Conservation (phyloP, 2,797 vertebrate genomes). For the Xenops minutus region DNA sequence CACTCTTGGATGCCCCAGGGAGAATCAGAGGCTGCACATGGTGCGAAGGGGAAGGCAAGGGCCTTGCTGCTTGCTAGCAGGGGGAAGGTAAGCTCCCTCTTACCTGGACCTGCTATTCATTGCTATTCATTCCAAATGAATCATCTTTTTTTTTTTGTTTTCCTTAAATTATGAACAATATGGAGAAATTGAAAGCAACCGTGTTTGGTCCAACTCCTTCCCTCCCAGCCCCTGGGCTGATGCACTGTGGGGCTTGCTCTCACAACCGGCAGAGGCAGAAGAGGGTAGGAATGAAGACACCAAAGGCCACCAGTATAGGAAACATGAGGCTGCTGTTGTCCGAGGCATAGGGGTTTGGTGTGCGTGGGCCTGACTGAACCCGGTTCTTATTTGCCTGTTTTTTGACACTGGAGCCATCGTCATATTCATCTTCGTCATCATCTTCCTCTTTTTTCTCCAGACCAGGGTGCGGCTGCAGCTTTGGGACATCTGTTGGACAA, state of each 20-base stretch:
- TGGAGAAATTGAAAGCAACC: conserved; percentile 72
- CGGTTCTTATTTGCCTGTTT: conserved; percentile 86
- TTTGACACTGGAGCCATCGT: conserved; percentile 86
- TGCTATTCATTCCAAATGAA: conserved; percentile 62
- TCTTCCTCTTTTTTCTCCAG: conserved; percentile 93
- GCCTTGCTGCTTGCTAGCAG: conserved; percentile 56
- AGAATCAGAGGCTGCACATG: conserved; percentile 45
- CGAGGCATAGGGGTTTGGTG: conserved; percentile 95
- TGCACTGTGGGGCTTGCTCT: conserved; percentile 68
- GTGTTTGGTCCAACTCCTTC: conserved; percentile 62
- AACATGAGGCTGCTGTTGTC: conserved; percentile 99
- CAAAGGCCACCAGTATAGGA: conserved; percentile 96
- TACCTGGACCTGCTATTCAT: conserved; percentile 56
- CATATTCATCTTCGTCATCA: conserved; percentile 86
- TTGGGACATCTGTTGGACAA: conserved; percentile 88
- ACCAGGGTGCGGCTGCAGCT: conserved; percentile 95
- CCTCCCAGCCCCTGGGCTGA: conserved; percentile 62
- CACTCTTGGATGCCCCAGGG: conserved; percentile 48
- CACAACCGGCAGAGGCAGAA: conserved; percentile 99
- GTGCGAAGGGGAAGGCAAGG: conserved; percentile 38
- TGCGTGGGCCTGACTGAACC: conserved; percentile 94
- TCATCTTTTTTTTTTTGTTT: conserved; percentile 18
- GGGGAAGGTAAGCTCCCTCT: conserved; percentile 59
- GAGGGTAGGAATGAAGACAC: conserved; percentile 98
- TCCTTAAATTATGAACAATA: conserved; percentile 73